Evolutionary conservation across 2,113 vertebrate genomes (phyloP), one percentile per base, ranked within the genome.

Genomic region (Leptodactylus fuscus): DNA sequence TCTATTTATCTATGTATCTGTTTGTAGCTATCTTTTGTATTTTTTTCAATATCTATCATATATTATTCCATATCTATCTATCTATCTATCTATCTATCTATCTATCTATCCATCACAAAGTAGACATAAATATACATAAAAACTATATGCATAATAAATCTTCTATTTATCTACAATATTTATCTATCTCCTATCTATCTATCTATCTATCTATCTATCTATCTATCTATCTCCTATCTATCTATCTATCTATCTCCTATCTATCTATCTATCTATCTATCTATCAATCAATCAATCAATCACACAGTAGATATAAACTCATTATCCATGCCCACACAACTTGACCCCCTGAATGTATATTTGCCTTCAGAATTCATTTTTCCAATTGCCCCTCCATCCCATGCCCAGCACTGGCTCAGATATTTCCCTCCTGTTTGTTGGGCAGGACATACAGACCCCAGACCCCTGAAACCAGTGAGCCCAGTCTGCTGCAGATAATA

Each of bases 361-460:
- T 15, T 62, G 60, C 10, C 8, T 24, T 24, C 60, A 62, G 60
- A 62, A 60, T 4, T 65, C 24, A 32, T 5, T 27, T n/a, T 32
- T 32, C 10, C 24, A 13, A 2, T 51, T 51, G 27, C 60, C 60
- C 2, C 29, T 34, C 29, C 18, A 18, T 18, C 16, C 36, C 12
- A 55, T 51, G 7, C 20, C 90, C 87, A 87, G 86, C 87, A 90
- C 87, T 69, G 80, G 88, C 88, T 85, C 88, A 88, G 87, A 90
- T 87, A 88, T 90, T 86, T 76, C 86, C 88, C 89, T 88, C 88
- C 58, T 89, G 2, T n/a, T n/a, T n/a, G n/a, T n/a, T n/a, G n/a
- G n/a, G n/a, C n/a, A n/a, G n/a, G n/a, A n/a, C n/a, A 11, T 49
- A 49, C 65, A 27, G n/a, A n/a, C n/a, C n/a, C n/a, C n/a, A n/a